phyloP scores from a whole-genome alignment of 2,797 vertebrate genomes.

The Acridotheres tristis region DNA sequence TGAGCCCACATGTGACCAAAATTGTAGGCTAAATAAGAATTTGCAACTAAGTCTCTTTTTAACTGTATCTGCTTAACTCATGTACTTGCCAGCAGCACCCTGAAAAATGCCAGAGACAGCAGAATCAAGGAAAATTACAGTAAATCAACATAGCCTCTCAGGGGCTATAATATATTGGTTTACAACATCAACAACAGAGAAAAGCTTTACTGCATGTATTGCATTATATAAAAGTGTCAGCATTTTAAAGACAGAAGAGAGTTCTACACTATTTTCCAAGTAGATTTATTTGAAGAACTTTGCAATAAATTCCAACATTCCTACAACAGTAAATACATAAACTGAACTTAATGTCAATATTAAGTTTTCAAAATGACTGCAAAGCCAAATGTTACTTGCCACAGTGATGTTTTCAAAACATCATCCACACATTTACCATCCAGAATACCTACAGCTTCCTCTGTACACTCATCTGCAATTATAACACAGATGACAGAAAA shows the following conservation, averaged over 20 bases:
- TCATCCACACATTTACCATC: neutral
- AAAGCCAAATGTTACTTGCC: neutral
- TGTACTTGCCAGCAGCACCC: neutral
- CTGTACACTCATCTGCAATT: neutral
- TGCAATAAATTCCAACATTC: neutral
- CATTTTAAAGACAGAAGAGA: neutral
- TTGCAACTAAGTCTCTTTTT: neutral
- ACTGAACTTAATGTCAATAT: neutral
- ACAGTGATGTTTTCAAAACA: neutral
- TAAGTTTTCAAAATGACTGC: neutral
- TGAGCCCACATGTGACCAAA: slow-evolving; percentile 11
- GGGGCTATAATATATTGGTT: neutral
- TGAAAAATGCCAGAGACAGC: neutral
- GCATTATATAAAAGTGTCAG: neutral
- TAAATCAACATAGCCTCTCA: neutral
- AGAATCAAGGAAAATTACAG: slow-evolving; percentile 5
- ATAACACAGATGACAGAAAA: neutral
- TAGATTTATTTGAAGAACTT: neutral
- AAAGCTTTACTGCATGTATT: neutral
- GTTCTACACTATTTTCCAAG: neutral
- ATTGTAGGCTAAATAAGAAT: neutral
- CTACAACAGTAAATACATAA: neutral
- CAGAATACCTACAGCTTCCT: neutral
- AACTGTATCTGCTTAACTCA: neutral
- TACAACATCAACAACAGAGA: neutral